Base-by-base conservation (phyloP, 2,797 vertebrate species). In the Danio albolineatus region DNA sequence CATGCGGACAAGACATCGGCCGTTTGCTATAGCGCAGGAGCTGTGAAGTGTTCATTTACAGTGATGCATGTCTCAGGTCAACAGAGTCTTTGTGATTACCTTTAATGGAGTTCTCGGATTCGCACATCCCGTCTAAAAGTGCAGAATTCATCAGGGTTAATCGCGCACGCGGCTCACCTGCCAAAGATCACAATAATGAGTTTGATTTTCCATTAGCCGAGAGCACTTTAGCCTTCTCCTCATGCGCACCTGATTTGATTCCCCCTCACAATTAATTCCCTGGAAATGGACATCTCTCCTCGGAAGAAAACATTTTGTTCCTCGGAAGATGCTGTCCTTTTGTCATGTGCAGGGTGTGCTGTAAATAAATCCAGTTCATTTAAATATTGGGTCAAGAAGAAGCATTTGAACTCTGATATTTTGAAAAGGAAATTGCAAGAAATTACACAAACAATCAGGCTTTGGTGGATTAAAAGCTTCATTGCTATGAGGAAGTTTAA, bases 161-260 rank as follows among this genome's bases (percentile, higher is more conserved):
- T 90, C 90, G 89, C 82, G 86, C 82, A 41, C 84, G 49, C 88
- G 77, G 79, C 89, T 89, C 87, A 89, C 87, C 89, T 91, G 85
- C 92, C 90, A 91, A 89, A 90, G 90, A 87, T 89, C 88, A 86
- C 89, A 86, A 90, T 91, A 91, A 87, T n/a, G 85, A 53, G 39
- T 75, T 75, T 76, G 76, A 81, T 7, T 85, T 92, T 86, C 79
- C 88, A 89, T 84, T 82, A 73, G 88, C 80, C 61, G 78, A 87
- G 60, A 80, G 73, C 75, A 71, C 81, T 70, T 79, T 81, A 72
- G 82, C 78, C 65, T 60, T 49, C 74, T 81, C 65, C 65, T 36
- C 62, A 19, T 17, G 49, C 12, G 2, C 56, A 69, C 62, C 53
- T 72, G 74, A 83, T 81, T 82, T 65, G 56, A 82, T 74, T 73